Evolutionary conservation across 2,888 invertebrate genomes (phyloP).

Genomic region (Cepaea hortensis): DNA sequence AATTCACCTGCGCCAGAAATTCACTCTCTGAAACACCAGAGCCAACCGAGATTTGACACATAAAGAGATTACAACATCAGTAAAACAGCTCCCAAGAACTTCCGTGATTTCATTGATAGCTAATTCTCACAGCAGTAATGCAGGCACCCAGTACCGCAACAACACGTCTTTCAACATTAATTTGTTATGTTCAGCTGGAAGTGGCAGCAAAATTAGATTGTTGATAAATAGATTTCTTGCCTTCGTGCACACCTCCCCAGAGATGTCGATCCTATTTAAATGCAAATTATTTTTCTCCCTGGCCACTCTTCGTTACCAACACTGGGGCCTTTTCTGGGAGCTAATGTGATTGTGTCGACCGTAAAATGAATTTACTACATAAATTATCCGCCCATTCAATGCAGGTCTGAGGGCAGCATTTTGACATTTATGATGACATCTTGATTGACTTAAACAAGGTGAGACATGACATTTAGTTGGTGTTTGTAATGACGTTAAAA

Average conservation of each 20-base stretch:
- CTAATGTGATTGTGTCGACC: slow-evolving; percentile 30
- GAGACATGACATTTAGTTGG: too few relatives aligned
- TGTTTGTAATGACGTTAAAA: too few relatives aligned
- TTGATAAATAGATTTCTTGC: slow-evolving; percentile 55
- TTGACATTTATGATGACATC: not conserved
- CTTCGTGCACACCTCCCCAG: slow-evolving; percentile 45
- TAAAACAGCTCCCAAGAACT: not conserved
- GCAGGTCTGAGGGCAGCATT: not conserved
- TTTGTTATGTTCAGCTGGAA: slow-evolving; percentile 47
- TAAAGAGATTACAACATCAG: slow-evolving; percentile 36
- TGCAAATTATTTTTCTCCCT: slow-evolving; percentile 54
- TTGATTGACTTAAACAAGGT: not conserved
- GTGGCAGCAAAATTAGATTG: slow-evolving; percentile 54
- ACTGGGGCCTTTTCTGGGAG: slow-evolving; percentile 6
- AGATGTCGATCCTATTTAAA: slow-evolving; percentile 55
- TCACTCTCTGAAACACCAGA: not conserved
- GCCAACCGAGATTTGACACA: slow-evolving; percentile 30
- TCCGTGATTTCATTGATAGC: slow-evolving; percentile 54
- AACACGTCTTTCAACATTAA: slow-evolving; percentile 51
- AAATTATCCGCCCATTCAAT: not conserved
- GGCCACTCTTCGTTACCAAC: not conserved
- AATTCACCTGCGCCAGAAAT: not conserved
- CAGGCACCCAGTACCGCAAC: slow-evolving; percentile 49
- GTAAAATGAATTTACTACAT: slow-evolving; percentile 32
- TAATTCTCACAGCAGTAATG: slow-evolving; percentile 50